A percentile compares a stretch with the other conserved stretches of the same genome.
Evolutionary conservation across 2,797 vertebrate genomes (phyloP).

Genomic region (Tamandua tetradactyla): DNA sequence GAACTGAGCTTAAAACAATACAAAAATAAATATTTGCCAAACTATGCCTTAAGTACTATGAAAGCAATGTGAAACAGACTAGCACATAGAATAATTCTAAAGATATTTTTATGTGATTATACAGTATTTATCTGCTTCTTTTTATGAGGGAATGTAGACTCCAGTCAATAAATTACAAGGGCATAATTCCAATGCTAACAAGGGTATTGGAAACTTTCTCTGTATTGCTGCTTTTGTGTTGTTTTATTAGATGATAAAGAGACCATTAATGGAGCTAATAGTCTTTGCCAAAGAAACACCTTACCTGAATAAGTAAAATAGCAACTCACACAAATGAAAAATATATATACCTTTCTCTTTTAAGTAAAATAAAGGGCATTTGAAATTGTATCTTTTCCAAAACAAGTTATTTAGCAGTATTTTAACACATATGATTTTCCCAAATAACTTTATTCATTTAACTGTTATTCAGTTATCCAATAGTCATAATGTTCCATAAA

Average conservation of each 20-base stretch:
- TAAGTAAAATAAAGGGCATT: neutral
- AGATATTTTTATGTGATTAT: neutral
- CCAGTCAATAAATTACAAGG: neutral
- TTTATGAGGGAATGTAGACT: neutral
- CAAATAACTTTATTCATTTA: neutral
- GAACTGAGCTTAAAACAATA: neutral
- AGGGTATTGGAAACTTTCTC: neutral
- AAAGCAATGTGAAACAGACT: neutral
- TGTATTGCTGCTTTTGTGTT: neutral
- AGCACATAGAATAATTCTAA: neutral
- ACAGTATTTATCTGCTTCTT: neutral
- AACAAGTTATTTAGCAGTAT: neutral
- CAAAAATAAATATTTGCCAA: neutral
- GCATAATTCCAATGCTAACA: neutral
- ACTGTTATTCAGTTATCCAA: neutral
- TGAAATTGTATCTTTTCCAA: neutral
- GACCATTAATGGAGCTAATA: neutral
- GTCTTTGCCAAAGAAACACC: neutral
- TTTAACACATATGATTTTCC: neutral
- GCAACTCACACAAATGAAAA: neutral
- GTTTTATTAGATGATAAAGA: neutral
- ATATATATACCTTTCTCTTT: neutral
- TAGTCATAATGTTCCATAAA: constrained; percentile 10
- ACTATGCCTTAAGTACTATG: neutral
- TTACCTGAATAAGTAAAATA: neutral